Evolutionary conservation across 2,797 vertebrate species (phyloP), one percentile per base, ranked within the genome.

Genomic region (Ibycter americanus): DNA sequence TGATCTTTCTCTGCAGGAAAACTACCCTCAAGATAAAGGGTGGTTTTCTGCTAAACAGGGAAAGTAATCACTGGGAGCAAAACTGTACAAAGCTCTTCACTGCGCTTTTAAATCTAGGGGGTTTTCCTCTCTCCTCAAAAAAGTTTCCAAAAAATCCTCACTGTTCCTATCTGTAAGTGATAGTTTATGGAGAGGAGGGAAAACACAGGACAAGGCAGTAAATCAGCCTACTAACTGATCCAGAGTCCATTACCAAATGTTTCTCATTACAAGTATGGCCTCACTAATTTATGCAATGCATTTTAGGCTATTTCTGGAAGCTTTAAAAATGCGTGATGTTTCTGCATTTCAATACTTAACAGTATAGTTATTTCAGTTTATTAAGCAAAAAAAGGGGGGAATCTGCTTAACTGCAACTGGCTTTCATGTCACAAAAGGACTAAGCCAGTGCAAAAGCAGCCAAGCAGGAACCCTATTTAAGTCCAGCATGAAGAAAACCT

Each of bases 281-380:
- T 89, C 77, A 42, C 86, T 95, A 96, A 96, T 94, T 97, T 94
- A 87, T 96, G 87, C 90, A 93, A 78, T 66, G 87, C 81, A 16
- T 83, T 93, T 80, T 71, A 94, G 44, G 91, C 70, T 97, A 97
- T 97, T 97, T 97, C 87, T 96, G 94, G 96, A 96, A 93, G 81
- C 78, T 96, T 94, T 96, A 93, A 91, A 96, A 95, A 96, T 54
- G 91, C 66, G 42, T 31, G 42, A 88, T 68, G 83, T 65, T 95
- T 96, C 90, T 96, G 87, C 70, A 77, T 97, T 96, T 96, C 96
- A 95, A 96, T 94, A 85, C 92, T 96, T 82, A 95, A 90, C 86
- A 90, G 82, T 94, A 93, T 76, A 70, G 94, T 87, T 96, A 92
- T 96, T 97, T 89, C 73, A 93, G 93, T 94, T 86, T 95, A 97